Base-by-base conservation (phyloP, 1,140 invertebrate species). In the Heliothis virescens region DNA sequence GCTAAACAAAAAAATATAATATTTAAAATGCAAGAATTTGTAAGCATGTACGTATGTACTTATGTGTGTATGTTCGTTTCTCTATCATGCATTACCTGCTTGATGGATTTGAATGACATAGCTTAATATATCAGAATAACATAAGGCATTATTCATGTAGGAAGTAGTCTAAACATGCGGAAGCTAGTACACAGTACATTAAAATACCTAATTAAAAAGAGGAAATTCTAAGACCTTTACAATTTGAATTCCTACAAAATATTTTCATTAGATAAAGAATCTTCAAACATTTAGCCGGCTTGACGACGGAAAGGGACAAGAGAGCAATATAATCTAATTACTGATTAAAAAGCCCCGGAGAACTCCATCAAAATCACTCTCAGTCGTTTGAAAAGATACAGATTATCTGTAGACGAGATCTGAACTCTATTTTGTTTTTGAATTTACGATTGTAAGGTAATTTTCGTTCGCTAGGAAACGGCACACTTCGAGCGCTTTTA, bases 261-360 rank as follows among this genome's bases (percentile, higher is more conserved):
- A 73, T 73, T 73, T 73, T 73, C 69, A 73, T 73, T 21, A 65
- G 34, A 65, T 65, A 65, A 47, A 47, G 34, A 74, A 59, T 52
- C 65, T 69, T 26, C 41, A 60, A 47, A 13, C 34, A 47, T 74
- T 74, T 60, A 48, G 12, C 3, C 18, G 53, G 26, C 72, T 18
- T 10, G 26, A 13, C n/a, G 69, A 73, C 72, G 47, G 53, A n/a
- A 7, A 21, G 26, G 21, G 57, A 15, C 55, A 52, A 34, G 21
- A 52, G 67, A 18, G 48, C 13, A 60, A 74, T 74, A 73, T 74
- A 47, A 74, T 74, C 55, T 74, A 60, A 74, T 74, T 74, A 74
- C 72, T 74, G 55, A 74, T 74, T 74, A 74, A 74, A 74, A 74
- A 74, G 72, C 16, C 12, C 41, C 60, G 29, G 34, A 74, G 34